phyloP scores from a whole-genome alignment of 2,797 vertebrate species.

The Craterocephalus amniculus region DNA sequence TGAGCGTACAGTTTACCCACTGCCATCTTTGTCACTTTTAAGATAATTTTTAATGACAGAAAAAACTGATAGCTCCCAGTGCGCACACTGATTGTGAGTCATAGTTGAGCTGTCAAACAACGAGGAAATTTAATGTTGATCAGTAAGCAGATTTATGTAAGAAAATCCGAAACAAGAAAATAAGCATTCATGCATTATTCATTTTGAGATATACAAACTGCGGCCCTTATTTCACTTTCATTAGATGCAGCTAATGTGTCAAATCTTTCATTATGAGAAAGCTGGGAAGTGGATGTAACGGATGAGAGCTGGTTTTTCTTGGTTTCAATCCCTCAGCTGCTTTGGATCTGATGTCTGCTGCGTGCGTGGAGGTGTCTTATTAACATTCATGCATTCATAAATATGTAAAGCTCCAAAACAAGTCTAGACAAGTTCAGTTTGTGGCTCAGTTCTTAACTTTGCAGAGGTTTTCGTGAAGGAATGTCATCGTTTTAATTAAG shows the following conservation, averaged over 20 bases:
- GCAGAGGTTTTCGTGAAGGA: conserved; percentile 37
- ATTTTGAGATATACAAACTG: conserved; percentile 5
- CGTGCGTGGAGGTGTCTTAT: neutral
- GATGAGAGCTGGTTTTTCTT: conserved; percentile 4
- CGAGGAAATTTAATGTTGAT: conserved; percentile 28
- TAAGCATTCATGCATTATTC: conserved; percentile 45
- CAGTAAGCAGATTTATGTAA: conserved; percentile 34
- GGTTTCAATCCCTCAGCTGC: conserved; percentile 14
- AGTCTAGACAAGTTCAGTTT: conserved; percentile 27
- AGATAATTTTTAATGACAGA: conserved; percentile 11
- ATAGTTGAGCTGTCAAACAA: conserved; percentile 15
- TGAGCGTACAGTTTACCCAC: conserved; percentile 1
- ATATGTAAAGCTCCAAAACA: conserved; percentile 3
- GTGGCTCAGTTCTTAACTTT: neutral
- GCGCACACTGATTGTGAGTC: conserved; percentile 15
- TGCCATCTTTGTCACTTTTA: conserved; percentile 17
- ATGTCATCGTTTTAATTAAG: conserved; percentile 33
- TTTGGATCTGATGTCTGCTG: neutral
- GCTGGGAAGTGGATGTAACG: conserved; percentile 18
- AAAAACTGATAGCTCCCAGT: conserved; percentile 18
- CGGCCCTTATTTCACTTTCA: conserved; percentile 43
- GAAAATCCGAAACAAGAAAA: conserved; percentile 26
- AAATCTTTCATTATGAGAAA: conserved; percentile 34
- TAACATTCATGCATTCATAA: conserved; percentile 9
- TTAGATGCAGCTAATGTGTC: conserved; percentile 42